Evolutionary conservation across 2,113 vertebrate species (phyloP), one percentile per base, ranked within the genome.

Genomic region (Opisthocomus hoazin): DNA sequence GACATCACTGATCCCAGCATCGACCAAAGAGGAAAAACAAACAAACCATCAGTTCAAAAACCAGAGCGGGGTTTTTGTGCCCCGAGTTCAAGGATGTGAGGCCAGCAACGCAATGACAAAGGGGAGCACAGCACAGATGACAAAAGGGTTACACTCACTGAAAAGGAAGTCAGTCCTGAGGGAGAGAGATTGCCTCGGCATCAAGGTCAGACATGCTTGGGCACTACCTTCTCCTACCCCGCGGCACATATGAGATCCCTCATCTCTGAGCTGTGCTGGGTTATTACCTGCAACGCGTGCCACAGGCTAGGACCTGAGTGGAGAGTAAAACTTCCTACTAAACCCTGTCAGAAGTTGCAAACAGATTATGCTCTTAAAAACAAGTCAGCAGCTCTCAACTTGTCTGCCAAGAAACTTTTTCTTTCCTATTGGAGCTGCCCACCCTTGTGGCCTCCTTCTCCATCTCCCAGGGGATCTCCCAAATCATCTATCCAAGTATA

Each of bases 1-100:
- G 96, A 96, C 95, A 95, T 95, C 95, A 93, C 96, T 97, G 95
- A 97, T 97, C 96, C 89, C 87, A 78, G 79, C 90, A 97, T 97
- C 87, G 87, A 97, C 94, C 90, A 95, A 94, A 94, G 89, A 93
- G 90, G 60, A 87, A 96, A 96, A 96, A 94, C 92, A 95, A 96
- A 96, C 90, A 96, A 97, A 92, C 84, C 93, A 96, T 96, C 94
- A 91, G 89, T 97, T 95, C 94, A 97, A 96, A 96, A 91, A 95
- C 1, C 58, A 70, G 69, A 81, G 34, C n/a, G n/a, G 10, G 0
- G 27, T 45, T 78, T 90, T 94, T 82, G 60, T 87, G 79, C 76
- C 91, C 63, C 11, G 9, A 89, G 96, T 97, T 96, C 96, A 97
- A 96, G 96, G 95, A 94, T 96, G 86, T 64, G 84, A 92, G 87